These are phyloP conservation scores for Mesitornis unicolor DNA, from an alignment of 2,113 vertebrate species.

Conservation along the genomic window DNA sequence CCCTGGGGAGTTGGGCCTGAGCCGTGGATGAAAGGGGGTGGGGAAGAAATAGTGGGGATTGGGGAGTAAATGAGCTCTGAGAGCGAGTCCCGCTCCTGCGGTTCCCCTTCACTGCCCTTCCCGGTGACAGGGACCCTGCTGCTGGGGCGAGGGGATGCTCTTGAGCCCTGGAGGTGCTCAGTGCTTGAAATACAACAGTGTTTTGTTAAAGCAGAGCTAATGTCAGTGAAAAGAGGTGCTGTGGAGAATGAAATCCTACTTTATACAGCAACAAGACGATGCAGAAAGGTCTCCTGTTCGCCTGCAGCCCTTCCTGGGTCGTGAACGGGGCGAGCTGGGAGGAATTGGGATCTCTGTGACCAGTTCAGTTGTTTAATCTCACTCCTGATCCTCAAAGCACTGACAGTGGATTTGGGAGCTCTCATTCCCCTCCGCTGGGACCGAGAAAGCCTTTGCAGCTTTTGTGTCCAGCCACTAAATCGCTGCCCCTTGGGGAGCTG, in stretches of 20 bases:
- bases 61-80: not conserved
- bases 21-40: not conserved
- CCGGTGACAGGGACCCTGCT: rapidly evolving
- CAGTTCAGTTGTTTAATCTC: not conserved
- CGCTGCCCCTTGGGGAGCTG: not conserved
- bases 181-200: not conserved
- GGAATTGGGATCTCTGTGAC: not conserved
- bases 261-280: rapidly evolving
- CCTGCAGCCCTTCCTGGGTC: not conserved
- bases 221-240: not conserved
- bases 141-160: not conserved
- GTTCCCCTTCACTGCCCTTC: not conserved
- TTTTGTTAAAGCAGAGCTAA: not conserved
- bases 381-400: not conserved
- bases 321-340: not conserved
- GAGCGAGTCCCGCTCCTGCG: not conserved
- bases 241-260: not conserved
- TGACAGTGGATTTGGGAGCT: not conserved
- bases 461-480: not conserved
- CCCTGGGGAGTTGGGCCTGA: not conserved
- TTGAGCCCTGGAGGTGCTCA: not conserved
- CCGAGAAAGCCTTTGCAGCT: not conserved
- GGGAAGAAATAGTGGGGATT: not conserved
- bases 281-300: not conserved
- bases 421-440: not conserved